Percentiles rank a stretch among this genome's conserved stretches.
Conservation (phyloP, 2,797 vertebrate genomes). For the Botia almorhae region DNA sequence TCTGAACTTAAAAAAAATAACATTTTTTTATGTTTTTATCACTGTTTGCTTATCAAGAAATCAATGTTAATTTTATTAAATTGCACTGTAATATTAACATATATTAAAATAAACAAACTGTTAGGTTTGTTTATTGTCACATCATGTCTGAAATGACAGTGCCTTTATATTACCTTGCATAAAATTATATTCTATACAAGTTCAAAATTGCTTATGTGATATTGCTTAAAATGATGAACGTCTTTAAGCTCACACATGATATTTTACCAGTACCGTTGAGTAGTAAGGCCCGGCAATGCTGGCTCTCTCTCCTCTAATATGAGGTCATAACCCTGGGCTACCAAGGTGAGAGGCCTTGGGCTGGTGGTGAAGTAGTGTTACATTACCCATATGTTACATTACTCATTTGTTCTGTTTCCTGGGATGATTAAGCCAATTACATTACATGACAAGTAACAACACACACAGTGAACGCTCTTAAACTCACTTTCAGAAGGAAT, state of each 20-base stretch:
- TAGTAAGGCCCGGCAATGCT: neutral
- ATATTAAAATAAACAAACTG: neutral
- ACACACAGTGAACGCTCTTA: conserved; percentile 47
- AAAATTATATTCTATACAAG: neutral
- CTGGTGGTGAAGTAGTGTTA: conserved; percentile 49
- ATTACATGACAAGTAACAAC: conserved; percentile 46
- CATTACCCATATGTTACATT: conserved; percentile 60
- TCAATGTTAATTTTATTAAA: neutral
- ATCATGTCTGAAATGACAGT: neutral
- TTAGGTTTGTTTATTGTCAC: too few relatives aligned
- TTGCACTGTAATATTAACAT: neutral
- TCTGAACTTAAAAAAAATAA: neutral
- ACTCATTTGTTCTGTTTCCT: conserved; percentile 60
- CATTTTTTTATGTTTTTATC: neutral
- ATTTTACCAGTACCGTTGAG: conserved; percentile 26
- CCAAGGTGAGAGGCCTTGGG: conserved; percentile 50
- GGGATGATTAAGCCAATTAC: conserved; percentile 55
- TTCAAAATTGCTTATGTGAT: neutral
- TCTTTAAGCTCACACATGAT: conserved; percentile 34
- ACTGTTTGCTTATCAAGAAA: neutral
- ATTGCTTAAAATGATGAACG: neutral
- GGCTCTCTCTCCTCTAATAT: conserved; percentile 36
- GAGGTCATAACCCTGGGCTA: conserved; percentile 58
- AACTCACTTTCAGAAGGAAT: conserved; percentile 35
- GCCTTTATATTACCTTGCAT: neutral